Base-by-base conservation (phyloP, 2,113 vertebrate species). In the Sander lucioperca region DNA sequence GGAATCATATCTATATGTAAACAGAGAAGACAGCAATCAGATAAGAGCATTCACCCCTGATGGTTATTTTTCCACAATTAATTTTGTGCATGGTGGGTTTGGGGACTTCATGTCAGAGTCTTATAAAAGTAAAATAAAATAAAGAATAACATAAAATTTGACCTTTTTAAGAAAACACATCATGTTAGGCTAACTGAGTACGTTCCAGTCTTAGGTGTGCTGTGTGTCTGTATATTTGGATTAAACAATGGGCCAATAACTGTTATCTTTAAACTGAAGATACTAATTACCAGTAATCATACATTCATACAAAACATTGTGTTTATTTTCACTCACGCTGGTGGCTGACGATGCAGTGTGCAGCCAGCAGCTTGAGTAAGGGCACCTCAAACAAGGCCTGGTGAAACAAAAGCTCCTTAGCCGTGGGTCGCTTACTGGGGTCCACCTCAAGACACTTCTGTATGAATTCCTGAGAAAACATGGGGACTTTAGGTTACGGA, bases 341-440 rank as follows among this genome's bases (percentile, higher is more conserved):
- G 90, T 99, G 98, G 86, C 97, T 96, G 73, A 99, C 97, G 18
- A 98, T 97, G 85, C 98, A 98, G 92, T 99, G 98, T 5, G 98
- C 98, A 50, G 98, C 98, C 87, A 99, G 94, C 7, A 99, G 96
- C 94, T 99, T 99, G 14, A 99, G 95, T 0, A 96, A 97, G 0
- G 98, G 98, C 90, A 99, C 98, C 94, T 99, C 98, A 0, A 99
- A 99, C 88, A 99, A 92, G 23, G 98, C 98, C 87, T 95, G 98
- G 83, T 99, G 97, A 75, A 99, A 99, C 1, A 99, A 93, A 45
- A 99, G 96, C 94, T 99, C 98, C 78, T 95, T 96, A 5, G 98
- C 98, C 1, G 97, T 99, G 70, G 98, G 98, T 45, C 98, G 95
- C 71, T 94, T 95, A 77, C 89, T 86, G 23, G 98, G 97, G 81